These are phyloP conservation scores for Galerucella calmariensis DNA, from an alignment of 2,888 invertebrate species.

Conservation along the genomic window DNA sequence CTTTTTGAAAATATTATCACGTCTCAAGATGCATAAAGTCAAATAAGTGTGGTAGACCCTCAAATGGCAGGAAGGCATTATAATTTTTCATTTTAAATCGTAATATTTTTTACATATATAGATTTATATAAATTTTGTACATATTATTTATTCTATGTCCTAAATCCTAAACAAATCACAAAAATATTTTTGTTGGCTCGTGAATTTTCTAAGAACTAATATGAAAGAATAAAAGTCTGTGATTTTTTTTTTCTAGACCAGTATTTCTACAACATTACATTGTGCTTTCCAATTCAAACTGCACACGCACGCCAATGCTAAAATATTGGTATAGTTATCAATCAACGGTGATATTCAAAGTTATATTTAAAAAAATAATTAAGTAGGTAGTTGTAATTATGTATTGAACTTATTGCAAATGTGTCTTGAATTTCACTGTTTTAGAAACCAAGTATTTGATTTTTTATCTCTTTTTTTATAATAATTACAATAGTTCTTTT, in stretches of 20 bases:
- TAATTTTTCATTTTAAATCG: constrained; percentile 64
- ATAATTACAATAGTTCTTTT: too few species aligned
- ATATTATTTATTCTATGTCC: constrained; percentile 62
- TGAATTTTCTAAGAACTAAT: constrained; percentile 56
- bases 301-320: background rate
- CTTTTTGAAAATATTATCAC: constrained; percentile 65
- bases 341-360: background rate
- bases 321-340: background rate
- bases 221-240: constrained; percentile 55
- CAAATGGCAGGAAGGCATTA: constrained; percentile 74
- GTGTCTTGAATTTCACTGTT: too few species aligned
- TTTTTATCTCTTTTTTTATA: too few species aligned
- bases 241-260: constrained; percentile 46
- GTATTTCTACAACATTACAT: background rate
- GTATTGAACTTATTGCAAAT: too few species aligned
- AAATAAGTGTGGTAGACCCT: constrained; percentile 69
- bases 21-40: constrained; percentile 62
- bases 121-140: constrained; percentile 68
- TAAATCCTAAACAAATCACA: constrained; percentile 67
- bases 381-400: too few species aligned
- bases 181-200: constrained; percentile 66
- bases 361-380: background rate
- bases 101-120: constrained; percentile 66
- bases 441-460: too few species aligned
- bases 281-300: background rate